A percentile compares a stretch with the other conserved stretches of the same genome.
phyloP scores from a whole-genome alignment of 2,113 vertebrate species.

The Pagrus major region DNA sequence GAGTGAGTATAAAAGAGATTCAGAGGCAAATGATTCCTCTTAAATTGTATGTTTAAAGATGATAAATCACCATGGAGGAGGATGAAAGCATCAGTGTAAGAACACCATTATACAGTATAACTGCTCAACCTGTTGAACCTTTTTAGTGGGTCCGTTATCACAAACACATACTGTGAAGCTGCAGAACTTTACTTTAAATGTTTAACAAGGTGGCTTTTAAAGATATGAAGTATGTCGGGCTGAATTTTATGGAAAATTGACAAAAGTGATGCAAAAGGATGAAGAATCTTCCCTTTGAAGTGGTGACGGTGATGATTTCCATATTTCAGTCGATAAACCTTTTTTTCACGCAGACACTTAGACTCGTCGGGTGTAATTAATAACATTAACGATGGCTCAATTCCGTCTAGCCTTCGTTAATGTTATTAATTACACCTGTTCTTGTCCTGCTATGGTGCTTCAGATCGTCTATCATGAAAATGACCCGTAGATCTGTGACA shows the following conservation, averaged over 20 bases:
- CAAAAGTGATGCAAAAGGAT: neutral
- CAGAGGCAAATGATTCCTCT: constrained; percentile 58
- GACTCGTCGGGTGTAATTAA: constrained; percentile 2
- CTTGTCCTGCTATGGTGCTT: constrained; percentile 7
- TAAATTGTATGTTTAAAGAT: constrained; percentile 60
- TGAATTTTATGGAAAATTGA: neutral
- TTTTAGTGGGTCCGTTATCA: neutral
- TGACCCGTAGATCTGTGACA: neutral
- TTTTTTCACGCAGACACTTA: constrained; percentile 13
- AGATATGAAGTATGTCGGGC: neutral
- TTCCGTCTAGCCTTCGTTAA: constrained; percentile 23
- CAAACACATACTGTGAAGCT: neutral
- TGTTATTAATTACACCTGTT: constrained; percentile 41
- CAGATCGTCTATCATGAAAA: neutral
- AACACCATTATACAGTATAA: constrained; percentile 3
- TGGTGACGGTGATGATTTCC: neutral
- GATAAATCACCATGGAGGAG: constrained; percentile 57
- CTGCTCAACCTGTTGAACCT: constrained; percentile 22
- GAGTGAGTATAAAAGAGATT: constrained; percentile 89
- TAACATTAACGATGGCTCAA: constrained; percentile 5
- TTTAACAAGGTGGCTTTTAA: neutral
- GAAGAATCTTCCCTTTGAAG: neutral
- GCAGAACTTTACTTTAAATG: neutral
- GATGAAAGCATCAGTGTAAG: constrained; percentile 43
- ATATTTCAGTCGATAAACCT: constrained; percentile 14